phyloP scores from a whole-genome alignment of 2,113 vertebrate genomes.

The Phyllostomus discolor region DNA sequence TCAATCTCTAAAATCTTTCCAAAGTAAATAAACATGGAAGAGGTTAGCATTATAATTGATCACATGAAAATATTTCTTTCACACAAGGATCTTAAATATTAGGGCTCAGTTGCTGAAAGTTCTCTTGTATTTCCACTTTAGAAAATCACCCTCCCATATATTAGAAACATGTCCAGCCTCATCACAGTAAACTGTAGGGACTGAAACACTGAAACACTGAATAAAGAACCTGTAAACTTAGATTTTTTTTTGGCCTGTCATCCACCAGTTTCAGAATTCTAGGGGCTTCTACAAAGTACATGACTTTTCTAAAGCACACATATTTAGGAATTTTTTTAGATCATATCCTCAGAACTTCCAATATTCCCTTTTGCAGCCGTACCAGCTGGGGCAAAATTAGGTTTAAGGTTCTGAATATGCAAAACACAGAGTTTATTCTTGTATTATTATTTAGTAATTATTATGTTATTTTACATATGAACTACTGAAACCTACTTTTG shows the following conservation, averaged over 20 bases:
- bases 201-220: neutral
- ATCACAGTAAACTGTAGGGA: neutral
- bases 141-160: neutral
- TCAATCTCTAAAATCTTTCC: neutral
- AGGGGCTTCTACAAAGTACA: neutral
- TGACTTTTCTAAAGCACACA: neutral
- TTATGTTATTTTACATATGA: no score
- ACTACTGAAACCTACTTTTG: no score
- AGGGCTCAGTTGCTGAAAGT: neutral
- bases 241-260: neutral
- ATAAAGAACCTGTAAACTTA: neutral
- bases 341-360: neutral
- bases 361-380: neutral
- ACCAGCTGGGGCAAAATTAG: neutral
- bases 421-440: no score
- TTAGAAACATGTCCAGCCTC: neutral
- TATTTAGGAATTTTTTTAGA: neutral
- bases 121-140: conserved; percentile 66
- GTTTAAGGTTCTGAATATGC: no score
- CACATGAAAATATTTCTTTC: neutral
- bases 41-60: neutral
- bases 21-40: neutral
- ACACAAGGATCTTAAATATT: neutral
- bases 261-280: neutral
- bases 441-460: no score